Percentiles rank a stretch among this genome's conserved stretches.
phyloP scores from a whole-genome alignment of 2,888 invertebrate genomes.

The Ischnura elegans region DNA sequence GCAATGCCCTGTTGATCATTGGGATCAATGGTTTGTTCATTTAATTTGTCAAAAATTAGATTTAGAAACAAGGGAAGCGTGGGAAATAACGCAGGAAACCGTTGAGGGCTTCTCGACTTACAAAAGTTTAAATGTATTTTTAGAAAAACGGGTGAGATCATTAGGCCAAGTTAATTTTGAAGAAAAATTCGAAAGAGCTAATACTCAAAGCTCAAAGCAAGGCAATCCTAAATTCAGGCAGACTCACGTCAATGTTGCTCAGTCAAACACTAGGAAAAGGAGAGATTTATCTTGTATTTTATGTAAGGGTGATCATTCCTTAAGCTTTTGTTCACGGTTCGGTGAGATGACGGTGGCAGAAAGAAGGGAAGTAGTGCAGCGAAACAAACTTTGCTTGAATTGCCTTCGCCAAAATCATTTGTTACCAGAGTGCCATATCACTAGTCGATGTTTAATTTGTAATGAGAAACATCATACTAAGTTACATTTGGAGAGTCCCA shows the following conservation, averaged over 20 bases:
- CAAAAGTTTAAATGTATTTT: background rate
- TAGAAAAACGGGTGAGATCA: background rate
- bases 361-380: background rate
- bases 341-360: background rate
- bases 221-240: too few species aligned
- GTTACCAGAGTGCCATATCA: background rate
- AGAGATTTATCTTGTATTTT: too few species aligned
- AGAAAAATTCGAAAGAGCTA: too few species aligned
- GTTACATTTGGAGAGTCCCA: too few species aligned
- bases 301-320: too few species aligned
- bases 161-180: background rate
- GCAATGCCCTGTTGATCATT: background rate
- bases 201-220: too few species aligned
- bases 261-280: too few species aligned
- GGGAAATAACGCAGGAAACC: background rate
- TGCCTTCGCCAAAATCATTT: background rate
- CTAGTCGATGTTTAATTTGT: background rate
- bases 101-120: background rate
- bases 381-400: background rate
- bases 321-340: background rate
- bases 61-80: background rate
- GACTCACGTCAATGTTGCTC: too few species aligned
- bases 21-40: background rate
- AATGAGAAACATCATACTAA: too few species aligned
- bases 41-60: background rate